Evolutionary conservation across 1,140 invertebrate genomes (phyloP).

Genomic region (Plodia interpunctella): DNA sequence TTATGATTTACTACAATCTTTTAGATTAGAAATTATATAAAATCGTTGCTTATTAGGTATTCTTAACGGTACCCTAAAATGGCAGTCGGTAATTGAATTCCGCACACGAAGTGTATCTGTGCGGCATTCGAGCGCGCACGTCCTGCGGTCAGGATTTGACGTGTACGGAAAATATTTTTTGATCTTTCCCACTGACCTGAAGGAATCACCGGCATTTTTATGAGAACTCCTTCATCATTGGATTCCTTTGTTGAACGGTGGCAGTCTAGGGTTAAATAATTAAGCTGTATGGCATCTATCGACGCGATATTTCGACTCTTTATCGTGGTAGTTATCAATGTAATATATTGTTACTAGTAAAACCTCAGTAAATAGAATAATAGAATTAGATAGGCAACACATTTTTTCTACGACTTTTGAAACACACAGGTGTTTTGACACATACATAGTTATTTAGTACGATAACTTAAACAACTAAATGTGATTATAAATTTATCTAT

Average conservation of each 20-base stretch:
- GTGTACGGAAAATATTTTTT: slow-evolving; percentile 61
- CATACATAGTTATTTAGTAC: no score
- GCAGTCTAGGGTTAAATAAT: neutral
- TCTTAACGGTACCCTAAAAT: slow-evolving; percentile 21
- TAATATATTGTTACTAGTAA: neutral
- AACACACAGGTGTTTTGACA: no score
- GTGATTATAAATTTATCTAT: no score
- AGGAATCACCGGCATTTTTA: slow-evolving; percentile 49
- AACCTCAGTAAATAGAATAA: no score
- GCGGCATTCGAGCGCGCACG: slow-evolving; percentile 37
- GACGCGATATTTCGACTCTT: neutral
- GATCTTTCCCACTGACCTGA: slow-evolving; percentile 37
- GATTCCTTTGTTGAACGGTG: slow-evolving; percentile 23
- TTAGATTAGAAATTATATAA: no score
- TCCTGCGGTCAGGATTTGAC: slow-evolving; percentile 54
- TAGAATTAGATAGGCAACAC: no score
- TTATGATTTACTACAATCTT: no score
- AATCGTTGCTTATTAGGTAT: neutral
- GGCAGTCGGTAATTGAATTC: slow-evolving; percentile 57
- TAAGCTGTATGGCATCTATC: neutral
- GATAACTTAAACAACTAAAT: no score
- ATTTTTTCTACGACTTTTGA: no score
- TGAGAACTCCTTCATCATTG: slow-evolving; percentile 36
- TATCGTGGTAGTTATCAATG: neutral
- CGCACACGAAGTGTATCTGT: slow-evolving; percentile 37